phyloP scores from a whole-genome alignment of 2,797 vertebrate genomes.

The Ctenochaetus hawaiiensis region DNA sequence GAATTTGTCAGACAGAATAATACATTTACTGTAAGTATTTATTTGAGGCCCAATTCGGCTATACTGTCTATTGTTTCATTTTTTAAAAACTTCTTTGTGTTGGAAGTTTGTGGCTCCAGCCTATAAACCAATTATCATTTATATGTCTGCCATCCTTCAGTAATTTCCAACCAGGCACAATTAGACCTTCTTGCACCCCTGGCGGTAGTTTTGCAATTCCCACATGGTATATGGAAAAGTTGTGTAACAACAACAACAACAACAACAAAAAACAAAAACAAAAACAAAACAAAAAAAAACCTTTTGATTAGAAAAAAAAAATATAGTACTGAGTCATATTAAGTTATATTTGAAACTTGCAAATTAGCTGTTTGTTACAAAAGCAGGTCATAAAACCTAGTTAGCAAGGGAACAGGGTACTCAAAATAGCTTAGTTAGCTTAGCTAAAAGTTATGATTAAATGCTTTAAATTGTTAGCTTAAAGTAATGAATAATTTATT shows the following conservation, averaged over 20 bases:
- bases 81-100: not conserved
- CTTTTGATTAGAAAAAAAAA: not conserved
- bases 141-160: no score
- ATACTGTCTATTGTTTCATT: not conserved
- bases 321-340: not conserved
- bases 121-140: not conserved
- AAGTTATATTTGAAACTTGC: no score
- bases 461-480: not conserved
- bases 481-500: not conserved
- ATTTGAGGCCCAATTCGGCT: not conserved
- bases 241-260: no score
- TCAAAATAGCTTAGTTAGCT: not conserved
- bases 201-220: not conserved
- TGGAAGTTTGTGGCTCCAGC: not conserved
- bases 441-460: no score
- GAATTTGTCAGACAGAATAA: not conserved
- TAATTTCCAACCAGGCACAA: not conserved
- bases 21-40: not conserved
- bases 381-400: not conserved
- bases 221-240: not conserved
- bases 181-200: no score
- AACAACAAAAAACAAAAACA: no score
- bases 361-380: not conserved
- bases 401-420: no score
- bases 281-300: no score